A percentile compares a stretch with the other conserved stretches of the same genome.
These are phyloP conservation scores for Nylanderia fulva DNA, from an alignment of 1,140 invertebrate species.

Conservation along the genomic window DNA sequence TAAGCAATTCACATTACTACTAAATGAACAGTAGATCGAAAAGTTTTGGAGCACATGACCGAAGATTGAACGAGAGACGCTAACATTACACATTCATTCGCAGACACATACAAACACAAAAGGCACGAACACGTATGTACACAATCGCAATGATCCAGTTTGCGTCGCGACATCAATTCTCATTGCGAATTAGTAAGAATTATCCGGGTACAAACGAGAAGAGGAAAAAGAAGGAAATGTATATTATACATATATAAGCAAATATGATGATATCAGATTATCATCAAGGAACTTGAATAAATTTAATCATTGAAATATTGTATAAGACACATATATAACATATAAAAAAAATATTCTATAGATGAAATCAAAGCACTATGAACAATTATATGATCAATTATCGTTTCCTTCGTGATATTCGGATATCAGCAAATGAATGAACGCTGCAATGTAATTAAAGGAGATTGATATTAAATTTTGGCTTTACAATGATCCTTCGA, in stretches of 20 bases:
- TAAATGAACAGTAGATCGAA: slow-evolving; percentile 43
- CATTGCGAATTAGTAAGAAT: slow-evolving; percentile 48
- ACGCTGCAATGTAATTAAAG: not conserved
- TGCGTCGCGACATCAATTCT: slow-evolving; percentile 51
- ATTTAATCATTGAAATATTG: slow-evolving; percentile 52
- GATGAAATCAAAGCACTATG: slow-evolving; percentile 52
- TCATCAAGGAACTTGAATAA: slow-evolving; percentile 46
- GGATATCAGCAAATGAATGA: slow-evolving; percentile 14
- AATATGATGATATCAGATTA: slow-evolving; percentile 41
- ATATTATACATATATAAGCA: not conserved
- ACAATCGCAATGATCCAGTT: slow-evolving; percentile 45
- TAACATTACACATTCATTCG: slow-evolving; percentile 48
- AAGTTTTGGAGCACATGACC: slow-evolving; percentile 28
- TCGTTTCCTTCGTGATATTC: slow-evolving; percentile 32
- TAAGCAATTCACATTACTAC: slow-evolving; percentile 61
- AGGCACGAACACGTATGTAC: slow-evolving; percentile 29
- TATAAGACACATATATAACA: slow-evolving; percentile 29
- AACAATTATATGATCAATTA: slow-evolving; percentile 41
- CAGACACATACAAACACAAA: not conserved
- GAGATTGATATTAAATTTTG: slow-evolving; percentile 17
- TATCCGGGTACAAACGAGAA: slow-evolving; percentile 44
- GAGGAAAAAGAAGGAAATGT: slow-evolving; percentile 37
- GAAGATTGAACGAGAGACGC: slow-evolving; percentile 38
- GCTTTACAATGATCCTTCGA: slow-evolving; percentile 4
- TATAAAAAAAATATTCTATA: slow-evolving; percentile 50